Evolutionary conservation across 2,888 invertebrate genomes (phyloP).

Genomic region (Cloeon dipterum): DNA sequence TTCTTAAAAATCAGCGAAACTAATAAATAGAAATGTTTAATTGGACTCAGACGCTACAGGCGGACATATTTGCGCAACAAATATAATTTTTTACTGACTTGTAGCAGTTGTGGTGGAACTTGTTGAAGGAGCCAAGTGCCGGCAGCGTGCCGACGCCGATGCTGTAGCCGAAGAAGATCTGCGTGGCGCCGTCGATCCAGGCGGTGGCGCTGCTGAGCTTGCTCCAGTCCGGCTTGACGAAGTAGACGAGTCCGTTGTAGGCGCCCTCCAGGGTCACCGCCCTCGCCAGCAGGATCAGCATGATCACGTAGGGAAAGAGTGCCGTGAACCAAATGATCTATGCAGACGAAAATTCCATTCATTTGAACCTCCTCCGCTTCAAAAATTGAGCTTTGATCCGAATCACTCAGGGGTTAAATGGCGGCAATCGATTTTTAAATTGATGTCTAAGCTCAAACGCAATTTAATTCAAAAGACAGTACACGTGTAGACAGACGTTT

Average conservation of each 20-base stretch:
- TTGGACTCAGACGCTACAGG: no score
- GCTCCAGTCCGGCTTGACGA: constrained; percentile 36
- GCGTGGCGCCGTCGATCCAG: constrained; percentile 56
- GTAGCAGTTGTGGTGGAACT: constrained; percentile 53
- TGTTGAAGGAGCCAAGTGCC: constrained; percentile 50
- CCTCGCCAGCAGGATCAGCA: constrained; percentile 36
- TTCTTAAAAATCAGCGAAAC: no score
- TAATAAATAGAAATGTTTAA: no score
- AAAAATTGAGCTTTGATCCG: no score
- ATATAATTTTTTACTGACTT: constrained; percentile 26
- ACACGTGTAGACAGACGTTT: no score
- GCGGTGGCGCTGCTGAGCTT: constrained; percentile 25
- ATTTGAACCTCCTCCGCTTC: no score
- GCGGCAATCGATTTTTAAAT: no score
- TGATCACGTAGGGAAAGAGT: constrained; percentile 45
- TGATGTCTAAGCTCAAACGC: no score
- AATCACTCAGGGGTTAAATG: no score
- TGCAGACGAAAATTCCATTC: no score
- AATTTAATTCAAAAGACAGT: no score
- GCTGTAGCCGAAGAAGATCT: constrained; percentile 57
- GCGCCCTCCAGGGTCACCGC: constrained; percentile 45
- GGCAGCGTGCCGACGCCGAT: constrained; percentile 53
- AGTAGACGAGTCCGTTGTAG: constrained; percentile 34
- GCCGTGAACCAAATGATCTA: constrained; percentile 54
- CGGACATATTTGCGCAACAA: no score